These are phyloP conservation scores for Sitta europaea DNA, from an alignment of 2,113 vertebrate genomes.

Conservation along the genomic window DNA sequence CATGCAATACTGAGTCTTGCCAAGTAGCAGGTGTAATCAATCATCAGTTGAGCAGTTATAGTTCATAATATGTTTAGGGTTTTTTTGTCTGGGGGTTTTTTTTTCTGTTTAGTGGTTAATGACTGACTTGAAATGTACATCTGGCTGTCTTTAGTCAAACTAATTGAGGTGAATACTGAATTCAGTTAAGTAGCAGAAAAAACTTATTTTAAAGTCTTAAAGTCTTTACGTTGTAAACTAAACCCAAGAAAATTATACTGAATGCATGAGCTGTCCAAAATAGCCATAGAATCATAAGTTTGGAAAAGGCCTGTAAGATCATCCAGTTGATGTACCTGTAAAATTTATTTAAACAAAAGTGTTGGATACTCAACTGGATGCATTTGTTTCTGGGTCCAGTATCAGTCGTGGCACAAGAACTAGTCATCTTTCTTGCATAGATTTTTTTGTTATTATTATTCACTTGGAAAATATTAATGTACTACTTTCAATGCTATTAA, in stretches of 20 bases:
- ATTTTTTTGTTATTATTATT: background rate
- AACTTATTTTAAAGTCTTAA: background rate
- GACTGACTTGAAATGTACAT: background rate
- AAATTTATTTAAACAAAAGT: background rate
- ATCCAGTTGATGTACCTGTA: rapidly evolving
- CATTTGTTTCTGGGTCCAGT: background rate
- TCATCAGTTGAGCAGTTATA: background rate
- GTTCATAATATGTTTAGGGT: background rate
- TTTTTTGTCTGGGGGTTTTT: background rate
- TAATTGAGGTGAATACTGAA: background rate
- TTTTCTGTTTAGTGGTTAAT: background rate
- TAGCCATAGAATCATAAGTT: background rate
- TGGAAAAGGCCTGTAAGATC: background rate
- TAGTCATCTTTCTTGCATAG: background rate
- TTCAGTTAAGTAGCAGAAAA: background rate
- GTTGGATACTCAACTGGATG: background rate
- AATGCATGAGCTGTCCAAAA: background rate
- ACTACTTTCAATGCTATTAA: background rate
- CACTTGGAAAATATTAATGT: background rate
- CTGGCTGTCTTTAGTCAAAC: background rate
- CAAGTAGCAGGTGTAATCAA: background rate
- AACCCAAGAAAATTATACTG: background rate
- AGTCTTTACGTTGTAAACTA: background rate
- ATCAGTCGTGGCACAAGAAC: background rate
- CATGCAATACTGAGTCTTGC: background rate